Conservation (phyloP, 2,797 vertebrate genomes). For the Pyrocephalus nanus region DNA sequence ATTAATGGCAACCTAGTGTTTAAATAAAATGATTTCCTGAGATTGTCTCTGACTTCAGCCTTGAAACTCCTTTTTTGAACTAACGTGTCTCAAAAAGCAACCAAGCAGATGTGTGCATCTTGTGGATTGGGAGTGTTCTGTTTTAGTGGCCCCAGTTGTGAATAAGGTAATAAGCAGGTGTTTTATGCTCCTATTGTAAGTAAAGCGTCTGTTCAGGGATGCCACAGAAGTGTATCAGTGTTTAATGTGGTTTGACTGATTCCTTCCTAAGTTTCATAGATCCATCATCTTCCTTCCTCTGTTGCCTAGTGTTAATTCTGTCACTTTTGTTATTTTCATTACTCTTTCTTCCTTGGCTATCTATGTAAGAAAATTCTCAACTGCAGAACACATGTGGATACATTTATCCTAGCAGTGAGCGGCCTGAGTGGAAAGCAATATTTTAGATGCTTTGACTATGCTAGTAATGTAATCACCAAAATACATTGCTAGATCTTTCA, state of each 20-base stretch:
- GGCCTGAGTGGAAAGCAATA: background rate
- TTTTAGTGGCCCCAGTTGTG: background rate
- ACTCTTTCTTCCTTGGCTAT: background rate
- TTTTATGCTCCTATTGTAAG: background rate
- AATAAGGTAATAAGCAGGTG: background rate
- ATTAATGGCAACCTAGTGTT: background rate
- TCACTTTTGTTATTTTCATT: background rate
- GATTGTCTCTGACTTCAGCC: background rate
- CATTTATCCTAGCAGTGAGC: background rate
- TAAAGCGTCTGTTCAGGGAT: background rate
- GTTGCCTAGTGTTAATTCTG: background rate
- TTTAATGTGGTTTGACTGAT: background rate
- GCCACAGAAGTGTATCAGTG: background rate
- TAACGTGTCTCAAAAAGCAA: accelerated
- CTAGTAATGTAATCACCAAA: background rate
- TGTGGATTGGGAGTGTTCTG: background rate
- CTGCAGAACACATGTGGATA: background rate
- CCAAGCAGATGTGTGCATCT: background rate
- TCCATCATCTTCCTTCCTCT: background rate
- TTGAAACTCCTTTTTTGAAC: background rate
- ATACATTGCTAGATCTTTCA: background rate
- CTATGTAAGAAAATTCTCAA: background rate
- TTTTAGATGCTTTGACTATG: background rate
- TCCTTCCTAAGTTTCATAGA: background rate
- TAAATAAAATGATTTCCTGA: conserved; percentile 3